Conservation (phyloP, 1,140 invertebrate species). For the Eupeodes corollae region DNA sequence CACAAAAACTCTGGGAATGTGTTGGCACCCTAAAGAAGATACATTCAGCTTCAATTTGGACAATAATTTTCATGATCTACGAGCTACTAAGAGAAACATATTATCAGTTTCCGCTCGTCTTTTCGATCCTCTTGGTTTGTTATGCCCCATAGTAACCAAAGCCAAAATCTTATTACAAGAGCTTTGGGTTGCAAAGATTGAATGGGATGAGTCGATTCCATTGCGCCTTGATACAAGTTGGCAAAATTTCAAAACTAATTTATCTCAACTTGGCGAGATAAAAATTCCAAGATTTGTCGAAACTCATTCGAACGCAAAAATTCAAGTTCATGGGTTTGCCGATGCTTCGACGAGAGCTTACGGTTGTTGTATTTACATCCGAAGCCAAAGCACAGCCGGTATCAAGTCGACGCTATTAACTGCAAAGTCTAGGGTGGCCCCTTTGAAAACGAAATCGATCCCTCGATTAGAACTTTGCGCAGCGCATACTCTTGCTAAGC, state of each 20-base stretch:
- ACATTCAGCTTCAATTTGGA: constrained; percentile 12
- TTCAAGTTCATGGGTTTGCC: neutral
- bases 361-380: neutral
- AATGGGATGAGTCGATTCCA: constrained; percentile 24
- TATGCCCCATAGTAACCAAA: constrained; percentile 25
- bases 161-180: constrained; percentile 36
- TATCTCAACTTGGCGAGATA: neutral
- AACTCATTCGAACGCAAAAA: neutral
- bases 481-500: constrained; percentile 6
- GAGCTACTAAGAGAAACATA: constrained; percentile 19
- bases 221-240: constrained; percentile 9
- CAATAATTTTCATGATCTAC: constrained; percentile 3
- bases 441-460: constrained; percentile 16
- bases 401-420: neutral
- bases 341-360: neutral
- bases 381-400: neutral
- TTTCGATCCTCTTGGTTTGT: constrained; percentile 27
- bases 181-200: constrained; percentile 22
- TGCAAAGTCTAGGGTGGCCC: constrained; percentile 19
- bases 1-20: constrained; percentile 19
- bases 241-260: constrained; percentile 4
- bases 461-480: constrained; percentile 20
- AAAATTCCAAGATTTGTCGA: neutral
- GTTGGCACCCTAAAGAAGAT: constrained; percentile 18
- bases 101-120: constrained; percentile 17